Evolutionary conservation across 1,140 invertebrate genomes (phyloP), one percentile per base, ranked within the genome.

Genomic region (Drosophila parvula): DNA sequence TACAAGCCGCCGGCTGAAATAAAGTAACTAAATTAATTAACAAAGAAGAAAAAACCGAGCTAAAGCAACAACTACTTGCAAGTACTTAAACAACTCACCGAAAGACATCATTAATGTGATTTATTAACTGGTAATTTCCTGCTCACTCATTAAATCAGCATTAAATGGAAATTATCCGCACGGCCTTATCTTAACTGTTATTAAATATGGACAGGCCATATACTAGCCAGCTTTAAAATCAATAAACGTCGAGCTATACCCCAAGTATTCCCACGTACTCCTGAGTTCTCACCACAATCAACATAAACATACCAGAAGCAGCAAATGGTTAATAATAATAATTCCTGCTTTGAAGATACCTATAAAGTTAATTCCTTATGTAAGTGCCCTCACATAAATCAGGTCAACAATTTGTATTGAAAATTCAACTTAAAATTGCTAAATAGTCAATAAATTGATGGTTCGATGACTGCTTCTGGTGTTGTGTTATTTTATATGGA

Each of bases 61-160:
- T 4, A 45, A 9, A 22, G 7, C 41, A 41, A 18, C 14, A 10
- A n/a, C 22, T 12, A 27, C 32, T 22, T 14, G 50, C 8, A 5
- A 53, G 8, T 51, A 50, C 18, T 28, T 56, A 38, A 65, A 27
- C 38, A 16, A 12, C 41, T 32, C 38, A 38, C 11, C 27, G 16
- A 59, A 64, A 76, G 51, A 53, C 32, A 68, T 77, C 36, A 77
- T 77, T 69, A 77, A 40, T 69, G 41, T 69, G 64, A 78, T 77
- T 78, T 62, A 78, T 78, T 41, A n/a, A 51, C 56, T 43, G 28
- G 38, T 40, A 74, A 71, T 74, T 60, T 36, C 22, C 55, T 50
- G 65, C 34, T 59, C 32, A 36, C 50, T 48, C 36, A 77, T 77
- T 78, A 78, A 78, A 62, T 56, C 44, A 41, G 55, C 40, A 47